Evolutionary conservation across 2,888 invertebrate species (phyloP), one percentile per base, ranked within the genome.

Genomic region (Caenorhabditis sinica): DNA sequence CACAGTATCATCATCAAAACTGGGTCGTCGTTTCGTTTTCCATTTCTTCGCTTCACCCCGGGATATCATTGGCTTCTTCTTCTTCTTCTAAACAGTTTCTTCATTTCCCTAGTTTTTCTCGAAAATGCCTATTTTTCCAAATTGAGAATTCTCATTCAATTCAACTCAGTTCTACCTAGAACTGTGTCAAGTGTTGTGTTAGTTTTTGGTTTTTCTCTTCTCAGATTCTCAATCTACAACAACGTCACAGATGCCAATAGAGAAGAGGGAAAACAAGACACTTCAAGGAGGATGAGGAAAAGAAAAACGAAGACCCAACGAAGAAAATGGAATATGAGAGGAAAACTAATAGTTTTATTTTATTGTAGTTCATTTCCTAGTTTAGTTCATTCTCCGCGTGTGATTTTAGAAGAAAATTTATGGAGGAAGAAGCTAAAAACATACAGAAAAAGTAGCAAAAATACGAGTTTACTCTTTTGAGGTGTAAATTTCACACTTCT

Each of bases 21-120:
- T 80, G 66, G 80, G 80, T 73, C 61, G n/a, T n/a, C n/a, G n/a
- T n/a, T n/a, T n/a, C n/a, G 61, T 61, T 61, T 72, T 58, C 60
- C 49, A 58, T 72, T 72, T 61, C 23, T 71, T 49, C 23, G 33
- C 76, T 33, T n/a, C 36, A 45, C 33, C 63, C 53, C 77, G 60
- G 77, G 77, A 79, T 77, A 66, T 69, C 77, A 77, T 63, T 11
- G 40, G 49, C 58, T 71, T 71, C 30, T 71, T 11, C 56, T 20
- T 51, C 20, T 33, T 49, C 25, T n/a, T n/a, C n/a, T n/a, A n/a
- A n/a, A n/a, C n/a, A n/a, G n/a, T n/a, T n/a, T n/a, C n/a, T 65
- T 23, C 8, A 5, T 20, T 45, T 33, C 28, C 2, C 28, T 23
- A 49, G 17, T 33, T 71, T 58, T 58, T 58, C 71, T 49, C 45